Evolutionary conservation across 2,888 invertebrate genomes (phyloP), one percentile per base, ranked within the genome.

Genomic region (Odontothrips loti): DNA sequence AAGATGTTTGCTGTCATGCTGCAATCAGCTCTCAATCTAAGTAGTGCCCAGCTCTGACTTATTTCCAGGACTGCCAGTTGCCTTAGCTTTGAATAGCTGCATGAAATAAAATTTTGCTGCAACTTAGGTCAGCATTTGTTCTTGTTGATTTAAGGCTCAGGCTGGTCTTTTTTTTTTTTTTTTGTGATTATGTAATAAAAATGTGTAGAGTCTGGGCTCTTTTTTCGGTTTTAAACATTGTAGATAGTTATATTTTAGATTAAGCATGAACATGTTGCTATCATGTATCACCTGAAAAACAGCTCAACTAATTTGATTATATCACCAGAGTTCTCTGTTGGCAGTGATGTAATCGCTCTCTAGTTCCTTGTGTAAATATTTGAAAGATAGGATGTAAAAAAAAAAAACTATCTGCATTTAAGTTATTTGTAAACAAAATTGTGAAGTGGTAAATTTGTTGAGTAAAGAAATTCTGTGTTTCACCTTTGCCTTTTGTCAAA

Each of bases 361-460:
- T 75, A 75, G 68, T 75, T 75, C 68, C 68, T 75, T 75, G n/a
- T 75, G 68, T 75, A 75, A 75, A 75, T 75, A 75, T 12, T 75
- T 27, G 11, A 27, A 12, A 23, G 23, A 10, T 23, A 75, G 27
- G 58, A 58, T 17, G 15, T 58, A 17, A 58, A 11, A 15, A 2
- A 51, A 12, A 4, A 17, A 51, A n/a, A 58, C 20, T n/a, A 58
- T 20, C 17, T 17, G n/a, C 17, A 58, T 17, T 58, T 58, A n/a
- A 20, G 12, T 10, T 17, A 12, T 58, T 17, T 15, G n/a, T 58
- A 20, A 6, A 20, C 51, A n/a, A 15, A 17, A 6, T 6, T 12
- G 51, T 15, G 17, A 58, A n/a, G 20, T 51, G 12, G 12, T 20
- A 58, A n/a, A 58, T 6, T 20, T 20, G 58, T 58, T 58, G 58